Evolutionary conservation across 2,888 invertebrate genomes (phyloP).

Genomic region (Dioctria linearis): DNA sequence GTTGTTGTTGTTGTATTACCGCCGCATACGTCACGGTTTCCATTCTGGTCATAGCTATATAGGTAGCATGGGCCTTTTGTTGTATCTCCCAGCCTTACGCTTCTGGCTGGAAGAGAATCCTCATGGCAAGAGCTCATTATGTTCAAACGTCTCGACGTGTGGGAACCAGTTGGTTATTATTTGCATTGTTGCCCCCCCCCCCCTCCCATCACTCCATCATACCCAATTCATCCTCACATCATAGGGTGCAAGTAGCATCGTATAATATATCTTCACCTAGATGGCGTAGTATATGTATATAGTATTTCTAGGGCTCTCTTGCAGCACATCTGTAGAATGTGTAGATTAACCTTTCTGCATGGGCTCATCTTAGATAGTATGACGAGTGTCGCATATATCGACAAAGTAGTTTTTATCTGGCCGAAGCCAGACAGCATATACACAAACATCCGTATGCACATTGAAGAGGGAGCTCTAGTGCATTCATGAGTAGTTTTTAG

Average conservation of each 20-base stretch:
- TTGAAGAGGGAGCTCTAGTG: neutral
- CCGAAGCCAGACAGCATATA: too few species aligned
- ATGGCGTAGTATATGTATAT: too few species aligned
- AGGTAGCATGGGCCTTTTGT: slow-evolving; percentile 13
- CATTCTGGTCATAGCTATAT: slow-evolving; percentile 1
- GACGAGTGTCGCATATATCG: slow-evolving; percentile 9
- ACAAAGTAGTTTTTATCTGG: neutral
- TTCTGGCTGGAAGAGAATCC: neutral
- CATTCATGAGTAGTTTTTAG: neutral
- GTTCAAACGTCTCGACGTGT: slow-evolving; percentile 13
- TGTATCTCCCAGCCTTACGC: neutral
- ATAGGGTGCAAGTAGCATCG: too few species aligned
- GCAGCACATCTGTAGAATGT: neutral
- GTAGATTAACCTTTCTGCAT: slow-evolving; percentile 36
- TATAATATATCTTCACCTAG: too few species aligned
- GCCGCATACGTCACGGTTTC: neutral
- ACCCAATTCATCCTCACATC: neutral
- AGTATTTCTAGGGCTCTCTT: neutral
- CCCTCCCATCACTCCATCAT: neutral
- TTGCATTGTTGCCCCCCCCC: neutral
- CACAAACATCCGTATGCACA: neutral
- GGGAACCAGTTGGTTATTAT: slow-evolving; percentile 30
- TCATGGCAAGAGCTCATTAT: slow-evolving; percentile 31
- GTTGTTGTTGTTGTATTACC: neutral
- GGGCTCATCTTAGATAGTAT: neutral